Evolutionary conservation across 2,797 vertebrate species (phyloP), one percentile per base, ranked within the genome.

Genomic region (Decapterus maruadsi): DNA sequence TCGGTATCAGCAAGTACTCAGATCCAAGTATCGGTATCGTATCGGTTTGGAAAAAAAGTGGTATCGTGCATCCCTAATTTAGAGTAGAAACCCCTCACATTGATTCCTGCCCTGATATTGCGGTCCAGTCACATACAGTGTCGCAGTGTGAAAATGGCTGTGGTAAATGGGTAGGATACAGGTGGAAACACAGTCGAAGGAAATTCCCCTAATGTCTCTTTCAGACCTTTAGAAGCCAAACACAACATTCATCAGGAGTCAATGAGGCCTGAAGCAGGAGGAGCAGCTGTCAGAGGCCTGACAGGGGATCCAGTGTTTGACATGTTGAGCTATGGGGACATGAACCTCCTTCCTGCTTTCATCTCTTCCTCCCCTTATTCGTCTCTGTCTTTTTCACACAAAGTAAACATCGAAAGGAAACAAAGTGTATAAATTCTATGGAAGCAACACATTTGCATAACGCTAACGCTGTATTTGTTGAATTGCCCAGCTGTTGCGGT

Each of bases 231-330:
- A 34, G 64, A 82, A 73, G 48, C 56, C 51, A 56, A 65, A 64
- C 69, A 31, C 64, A 3, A 64, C 71, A 65, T 65, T 75, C 55
- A 80, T 84, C 77, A 62, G 70, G 40, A 80, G 51, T 74, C 78
- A 85, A 80, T 75, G 79, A 90, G 73, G 81, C 85, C 79, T 85
- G 82, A 83, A 77, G 83, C 82, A 58, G 68, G 77, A 86, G 76
- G 67, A 81, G 78, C 77, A 87, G 81, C 82, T 79, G 80, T 73
- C 60, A 77, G 36, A 78, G 65, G 48, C 16, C 53, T 72, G 73
- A 83, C 74, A 78, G 70, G 69, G 80, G 79, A 82, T 87, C 72
- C 78, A 68, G 68, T 74, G 69, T 84, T 75, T 80, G 76, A 80
- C 84, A 83, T 69, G 72, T 71, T 62, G 56, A 82, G 34, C 62